Evolutionary conservation across 1,140 invertebrate species (phyloP).

Genomic region (Diabrotica undecimpunctata): DNA sequence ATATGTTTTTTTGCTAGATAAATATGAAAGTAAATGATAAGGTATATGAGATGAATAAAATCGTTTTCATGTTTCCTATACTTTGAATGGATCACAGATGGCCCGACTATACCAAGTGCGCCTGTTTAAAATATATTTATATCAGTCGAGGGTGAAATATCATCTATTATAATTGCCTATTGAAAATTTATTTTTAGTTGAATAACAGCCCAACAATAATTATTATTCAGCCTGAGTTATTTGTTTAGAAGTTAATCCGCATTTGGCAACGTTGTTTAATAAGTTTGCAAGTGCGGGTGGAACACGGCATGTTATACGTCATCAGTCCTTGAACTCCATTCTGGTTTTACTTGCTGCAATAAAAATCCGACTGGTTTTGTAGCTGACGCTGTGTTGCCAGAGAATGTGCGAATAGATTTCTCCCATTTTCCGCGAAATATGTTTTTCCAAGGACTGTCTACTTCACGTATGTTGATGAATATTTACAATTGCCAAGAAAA

Average conservation of each 20-base stretch:
- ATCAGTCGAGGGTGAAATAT: too few relatives aligned
- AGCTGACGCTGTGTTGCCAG: slow-evolving; percentile 21
- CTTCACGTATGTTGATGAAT: too few relatives aligned
- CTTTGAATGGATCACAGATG: not conserved
- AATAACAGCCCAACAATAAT: too few relatives aligned
- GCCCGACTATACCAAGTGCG: too few relatives aligned
- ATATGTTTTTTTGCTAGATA: not conserved
- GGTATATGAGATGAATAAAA: not conserved
- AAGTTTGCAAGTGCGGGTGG: slow-evolving; percentile 25
- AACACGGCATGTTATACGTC: slow-evolving; percentile 26
- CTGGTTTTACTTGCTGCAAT: slow-evolving; percentile 23
- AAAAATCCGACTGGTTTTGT: slow-evolving; percentile 27
- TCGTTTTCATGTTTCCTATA: not conserved
- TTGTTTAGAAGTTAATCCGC: not conserved
- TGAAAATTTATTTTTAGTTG: too few relatives aligned
- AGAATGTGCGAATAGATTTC: too few relatives aligned
- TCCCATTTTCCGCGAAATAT: too few relatives aligned
- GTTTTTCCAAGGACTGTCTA: too few relatives aligned
- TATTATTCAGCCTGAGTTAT: too few relatives aligned
- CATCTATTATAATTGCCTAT: too few relatives aligned
- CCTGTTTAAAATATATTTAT: too few relatives aligned
- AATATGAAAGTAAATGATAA: not conserved
- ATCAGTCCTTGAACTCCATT: slow-evolving; percentile 32
- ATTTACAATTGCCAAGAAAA: too few relatives aligned
- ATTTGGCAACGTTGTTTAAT: not conserved